These are phyloP conservation scores for Napeogenes sylphis DNA, from an alignment of 2,888 invertebrate species.

Conservation along the genomic window DNA sequence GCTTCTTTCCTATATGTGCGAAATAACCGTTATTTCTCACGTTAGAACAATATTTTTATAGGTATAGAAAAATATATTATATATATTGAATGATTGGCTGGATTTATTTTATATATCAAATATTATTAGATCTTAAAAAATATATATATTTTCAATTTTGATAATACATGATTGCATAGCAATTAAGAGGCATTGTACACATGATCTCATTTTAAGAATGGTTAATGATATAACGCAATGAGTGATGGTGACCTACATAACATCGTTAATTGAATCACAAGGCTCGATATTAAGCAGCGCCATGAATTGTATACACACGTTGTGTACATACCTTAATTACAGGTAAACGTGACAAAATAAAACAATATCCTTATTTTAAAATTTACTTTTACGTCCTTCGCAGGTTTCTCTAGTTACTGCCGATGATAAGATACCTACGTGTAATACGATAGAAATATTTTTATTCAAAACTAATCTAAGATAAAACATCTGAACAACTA, in stretches of 20 bases:
- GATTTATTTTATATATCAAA: not conserved
- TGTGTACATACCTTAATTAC: constrained; percentile 33
- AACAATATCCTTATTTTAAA: constrained; percentile 18
- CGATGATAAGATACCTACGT: not conserved
- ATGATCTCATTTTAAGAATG: constrained; percentile 45
- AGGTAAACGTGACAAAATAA: constrained; percentile 21
- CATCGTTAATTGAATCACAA: constrained; percentile 37
- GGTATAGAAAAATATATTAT: no score
- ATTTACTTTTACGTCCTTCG: constrained; percentile 12
- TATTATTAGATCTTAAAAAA: not conserved
- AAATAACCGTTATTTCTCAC: constrained; percentile 22
- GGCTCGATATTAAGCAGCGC: constrained; percentile 25
- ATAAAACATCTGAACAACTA: no score
- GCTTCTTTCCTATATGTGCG: constrained; percentile 18
- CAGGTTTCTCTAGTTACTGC: constrained; percentile 10
- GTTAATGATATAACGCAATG: constrained; percentile 47
- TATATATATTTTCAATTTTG: not conserved
- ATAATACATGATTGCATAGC: not conserved
- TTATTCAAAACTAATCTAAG: no score
- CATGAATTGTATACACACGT: constrained; percentile 23
- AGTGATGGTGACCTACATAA: constrained; percentile 51
- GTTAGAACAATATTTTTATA: constrained; percentile 10
- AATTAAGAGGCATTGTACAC: constrained; percentile 35
- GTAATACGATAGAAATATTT: not conserved
- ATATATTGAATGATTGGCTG: not conserved